Conservation (phyloP, 1,140 invertebrate species). For the Anastatus disparis region DNA sequence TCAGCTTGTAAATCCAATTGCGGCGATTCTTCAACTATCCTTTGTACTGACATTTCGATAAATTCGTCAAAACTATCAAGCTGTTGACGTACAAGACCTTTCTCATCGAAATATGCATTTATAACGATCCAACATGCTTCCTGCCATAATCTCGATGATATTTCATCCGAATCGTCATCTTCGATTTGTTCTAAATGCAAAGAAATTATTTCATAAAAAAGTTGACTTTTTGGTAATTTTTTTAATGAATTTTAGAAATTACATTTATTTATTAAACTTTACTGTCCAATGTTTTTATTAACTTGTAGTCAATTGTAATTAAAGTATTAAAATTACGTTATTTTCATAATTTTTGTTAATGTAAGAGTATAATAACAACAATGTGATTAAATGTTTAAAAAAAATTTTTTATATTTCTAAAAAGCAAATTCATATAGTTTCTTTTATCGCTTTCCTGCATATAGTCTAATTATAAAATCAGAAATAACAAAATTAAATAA, state of each 20-base stretch:
- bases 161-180: slow-evolving; percentile 43
- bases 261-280: not conserved
- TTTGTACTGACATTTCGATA: slow-evolving; percentile 98
- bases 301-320: no score
- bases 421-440: no score
- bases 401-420: no score
- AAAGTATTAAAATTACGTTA: no score
- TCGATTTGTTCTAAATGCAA: slow-evolving; percentile 22
- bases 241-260: not conserved
- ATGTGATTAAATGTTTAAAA: no score
- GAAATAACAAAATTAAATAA: no score
- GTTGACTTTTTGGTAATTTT: not conserved
- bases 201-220: not conserved
- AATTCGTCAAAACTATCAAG: slow-evolving; percentile 99
- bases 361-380: no score
- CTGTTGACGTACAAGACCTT: slow-evolving; percentile 96
- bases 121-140: slow-evolving; percentile 57
- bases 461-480: no score
- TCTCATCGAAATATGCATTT: slow-evolving; percentile 87
- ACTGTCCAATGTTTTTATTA: not conserved
- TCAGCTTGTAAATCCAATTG: slow-evolving; percentile 96
- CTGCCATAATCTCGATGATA: slow-evolving; percentile 51
- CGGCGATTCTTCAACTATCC: slow-evolving; percentile 98
- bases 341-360: no score
- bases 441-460: no score